Conservation (phyloP, 30 jellyfish, hydroid and myxozoan species). For the Sanderia malayensis region DNA sequence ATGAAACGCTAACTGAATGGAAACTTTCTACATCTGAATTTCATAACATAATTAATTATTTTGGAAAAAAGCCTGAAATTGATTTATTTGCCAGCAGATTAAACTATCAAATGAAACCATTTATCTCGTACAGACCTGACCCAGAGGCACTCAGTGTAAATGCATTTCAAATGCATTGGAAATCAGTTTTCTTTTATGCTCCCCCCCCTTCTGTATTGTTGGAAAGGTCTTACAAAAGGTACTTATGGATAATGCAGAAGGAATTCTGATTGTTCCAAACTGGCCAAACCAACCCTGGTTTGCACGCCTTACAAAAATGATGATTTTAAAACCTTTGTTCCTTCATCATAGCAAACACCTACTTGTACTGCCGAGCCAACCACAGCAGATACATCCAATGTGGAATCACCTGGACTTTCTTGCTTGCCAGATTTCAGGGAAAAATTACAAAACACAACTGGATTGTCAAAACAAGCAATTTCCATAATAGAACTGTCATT, state of each 20-base stretch:
- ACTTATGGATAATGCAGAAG: not conserved
- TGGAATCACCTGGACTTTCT: slow-evolving; percentile 10
- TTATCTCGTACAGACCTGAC: slow-evolving; percentile 32
- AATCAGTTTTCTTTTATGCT: slow-evolving; percentile 1
- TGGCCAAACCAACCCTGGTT: slow-evolving; percentile 31
- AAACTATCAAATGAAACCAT: slow-evolving; percentile 23
- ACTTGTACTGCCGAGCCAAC: slow-evolving; percentile 9
- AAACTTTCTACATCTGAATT: not conserved
- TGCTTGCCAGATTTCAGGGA: slow-evolving; percentile 22
- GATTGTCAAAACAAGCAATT: not conserved
- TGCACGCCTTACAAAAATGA: not conserved
- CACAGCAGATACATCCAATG: not conserved
- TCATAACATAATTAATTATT: not conserved
- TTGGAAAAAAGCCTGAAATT: not conserved
- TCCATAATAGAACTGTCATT: not conserved
- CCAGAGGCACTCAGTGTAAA: slow-evolving; percentile 26
- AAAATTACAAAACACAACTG: not conserved
- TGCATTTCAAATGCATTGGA: slow-evolving; percentile 21
- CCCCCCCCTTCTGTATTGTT: slow-evolving; percentile 8
- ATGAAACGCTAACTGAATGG: slow-evolving; percentile 14
- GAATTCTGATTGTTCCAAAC: slow-evolving; percentile 3
- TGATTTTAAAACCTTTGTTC: not conserved
- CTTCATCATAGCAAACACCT: slow-evolving; percentile 1
- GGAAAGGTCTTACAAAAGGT: slow-evolving; percentile 4
- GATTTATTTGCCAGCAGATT: slow-evolving; percentile 35